A percentile compares a stretch with the other conserved stretches of the same genome.
phyloP scores from a whole-genome alignment of 2,113 vertebrate species.

The Dicaeum eximium region DNA sequence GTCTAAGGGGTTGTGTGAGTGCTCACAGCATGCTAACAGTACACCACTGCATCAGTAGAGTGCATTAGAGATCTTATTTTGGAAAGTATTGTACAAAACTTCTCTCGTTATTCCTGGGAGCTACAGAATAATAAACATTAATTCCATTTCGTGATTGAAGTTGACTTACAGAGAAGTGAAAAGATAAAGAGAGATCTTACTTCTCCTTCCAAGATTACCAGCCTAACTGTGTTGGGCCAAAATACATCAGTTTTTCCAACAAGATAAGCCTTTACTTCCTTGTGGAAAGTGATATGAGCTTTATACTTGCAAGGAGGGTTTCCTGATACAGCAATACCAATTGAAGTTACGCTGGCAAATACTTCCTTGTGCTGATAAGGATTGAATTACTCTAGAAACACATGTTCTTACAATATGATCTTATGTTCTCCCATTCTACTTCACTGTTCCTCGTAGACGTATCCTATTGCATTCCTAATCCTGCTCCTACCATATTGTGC shows the following conservation, averaged over 20 bases:
- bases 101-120: background rate
- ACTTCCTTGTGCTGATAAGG: slow-evolving; percentile 41
- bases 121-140: background rate
- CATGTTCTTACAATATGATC: background rate
- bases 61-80: background rate
- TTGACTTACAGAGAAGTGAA: background rate
- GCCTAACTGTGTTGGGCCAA: background rate
- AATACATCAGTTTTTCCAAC: background rate
- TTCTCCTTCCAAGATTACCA: background rate
- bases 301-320: slow-evolving; percentile 1
- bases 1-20: background rate
- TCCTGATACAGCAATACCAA: slow-evolving; percentile 18
- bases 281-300: background rate
- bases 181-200: background rate
- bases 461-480: background rate
- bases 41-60: background rate
- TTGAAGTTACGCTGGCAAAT: slow-evolving; percentile 15
- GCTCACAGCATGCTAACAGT: background rate
- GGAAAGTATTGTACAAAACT: background rate
- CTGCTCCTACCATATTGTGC: background rate
- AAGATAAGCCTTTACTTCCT: slow-evolving; percentile 33
- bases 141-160: background rate
- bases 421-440: background rate
- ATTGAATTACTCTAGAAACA: slow-evolving; percentile 27
- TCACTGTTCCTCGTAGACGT: background rate